Evolutionary conservation across 2,113 vertebrate genomes (phyloP), one percentile per base, ranked within the genome.

Genomic region (Shinisaurus crocodilurus): DNA sequence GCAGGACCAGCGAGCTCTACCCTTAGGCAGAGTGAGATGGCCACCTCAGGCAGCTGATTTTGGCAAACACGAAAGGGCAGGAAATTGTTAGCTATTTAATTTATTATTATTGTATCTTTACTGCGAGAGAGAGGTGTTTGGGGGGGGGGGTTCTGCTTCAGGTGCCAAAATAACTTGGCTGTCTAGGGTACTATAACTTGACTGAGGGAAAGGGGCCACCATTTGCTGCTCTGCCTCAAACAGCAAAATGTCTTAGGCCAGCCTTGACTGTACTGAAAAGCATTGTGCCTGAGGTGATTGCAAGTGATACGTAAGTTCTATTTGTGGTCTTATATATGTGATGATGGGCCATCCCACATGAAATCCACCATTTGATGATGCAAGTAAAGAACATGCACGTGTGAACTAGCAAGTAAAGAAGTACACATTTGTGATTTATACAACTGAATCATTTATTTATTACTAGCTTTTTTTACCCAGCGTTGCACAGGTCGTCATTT

Each of bases 401-500:
- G 37, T 45, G 40, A 67, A 84, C 12, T 27, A 69, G 5, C 40
- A 5, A 27, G 50, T 54, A 54, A 5, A 27, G n/a, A n/a, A n/a
- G n/a, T n/a, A n/a, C n/a, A n/a, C n/a, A n/a, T n/a, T 18, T 84
- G 25, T 65, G 37, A 45, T 5, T 92, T 72, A 3, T 88, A 88
- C 12, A 69, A 32, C 60, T 54, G 2, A 0, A 5, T 63, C 89
- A 0, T 70, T 0, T 0, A 25, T 25, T 25, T 67, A 5, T 67
- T 15, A 67, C n/a, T n/a, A n/a, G n/a, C n/a, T n/a, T n/a, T n/a
- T n/a, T n/a, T n/a, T n/a, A n/a, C n/a, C n/a, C n/a, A n/a, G n/a
- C n/a, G n/a, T n/a, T n/a, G n/a, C n/a, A n/a, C n/a, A n/a, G n/a
- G n/a, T n/a, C n/a, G n/a, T n/a, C n/a, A n/a, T n/a, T n/a, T n/a